Conservation (phyloP, 2,888 invertebrate species). For the Coleophora flavipennella region DNA sequence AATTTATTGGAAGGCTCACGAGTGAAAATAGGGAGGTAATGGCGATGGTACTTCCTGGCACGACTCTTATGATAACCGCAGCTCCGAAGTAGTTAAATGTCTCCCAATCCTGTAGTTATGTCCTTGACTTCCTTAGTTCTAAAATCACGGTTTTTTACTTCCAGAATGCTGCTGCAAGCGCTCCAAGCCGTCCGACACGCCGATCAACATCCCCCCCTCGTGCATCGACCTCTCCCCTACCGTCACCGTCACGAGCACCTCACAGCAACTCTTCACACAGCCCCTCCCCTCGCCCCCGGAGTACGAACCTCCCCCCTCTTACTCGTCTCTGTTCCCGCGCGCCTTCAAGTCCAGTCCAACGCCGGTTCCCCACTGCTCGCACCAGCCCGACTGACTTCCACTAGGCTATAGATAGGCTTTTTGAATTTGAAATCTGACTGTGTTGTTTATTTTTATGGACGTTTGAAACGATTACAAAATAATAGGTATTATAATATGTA, state of each 20-base stretch:
- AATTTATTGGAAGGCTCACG: too few species aligned
- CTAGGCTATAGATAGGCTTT: conserved; percentile 27
- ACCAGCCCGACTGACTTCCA: conserved; percentile 50
- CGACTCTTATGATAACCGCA: too few species aligned
- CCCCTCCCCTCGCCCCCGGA: conserved; percentile 70
- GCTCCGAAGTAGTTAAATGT: too few species aligned
- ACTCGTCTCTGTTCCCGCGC: conserved; percentile 76
- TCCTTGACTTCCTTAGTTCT: too few species aligned
- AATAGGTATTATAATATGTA: too few species aligned
- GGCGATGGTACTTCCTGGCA: too few species aligned
- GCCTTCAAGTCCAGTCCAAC: conserved; percentile 60
- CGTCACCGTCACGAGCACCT: conserved; percentile 50
- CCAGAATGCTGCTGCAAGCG: conserved; percentile 69
- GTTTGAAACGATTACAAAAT: too few species aligned
- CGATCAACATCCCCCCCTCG: conserved; percentile 56
- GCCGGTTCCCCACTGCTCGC: conserved; percentile 61
- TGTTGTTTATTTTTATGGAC: not conserved
- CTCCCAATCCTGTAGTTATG: too few species aligned
- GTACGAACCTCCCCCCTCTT: conserved; percentile 78
- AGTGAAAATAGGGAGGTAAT: too few species aligned
- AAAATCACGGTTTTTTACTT: conserved; percentile 15
- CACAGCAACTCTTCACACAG: conserved; percentile 48
- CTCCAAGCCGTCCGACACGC: conserved; percentile 60
- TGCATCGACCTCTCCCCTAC: conserved; percentile 63
- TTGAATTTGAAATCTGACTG: conserved; percentile 23